A percentile compares a stretch with the other conserved stretches of the same genome.
Conservation (phyloP, 2,113 vertebrate species). For the Zapus hudsonius region DNA sequence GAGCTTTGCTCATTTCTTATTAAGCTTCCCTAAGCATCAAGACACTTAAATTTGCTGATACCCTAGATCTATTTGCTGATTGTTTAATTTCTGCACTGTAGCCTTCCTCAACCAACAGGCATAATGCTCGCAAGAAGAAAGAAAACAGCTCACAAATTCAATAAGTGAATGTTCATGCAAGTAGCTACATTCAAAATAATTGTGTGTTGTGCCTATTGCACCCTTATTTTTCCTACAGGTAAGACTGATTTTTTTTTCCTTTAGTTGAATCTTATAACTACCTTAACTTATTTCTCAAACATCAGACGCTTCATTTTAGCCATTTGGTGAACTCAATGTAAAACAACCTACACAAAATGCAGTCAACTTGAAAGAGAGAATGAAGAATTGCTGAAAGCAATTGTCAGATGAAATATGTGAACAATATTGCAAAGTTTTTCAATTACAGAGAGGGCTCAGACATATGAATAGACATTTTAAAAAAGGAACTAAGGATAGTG, state of each 20-base stretch:
- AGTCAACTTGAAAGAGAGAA: constrained; percentile 45
- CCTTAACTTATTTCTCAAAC: constrained; percentile 4
- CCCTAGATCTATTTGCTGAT: neutral
- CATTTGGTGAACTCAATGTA: constrained; percentile 1
- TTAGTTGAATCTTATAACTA: neutral
- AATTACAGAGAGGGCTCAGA: neutral
- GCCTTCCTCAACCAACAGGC: neutral
- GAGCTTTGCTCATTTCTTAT: neutral
- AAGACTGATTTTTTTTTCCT: constrained; percentile 18
- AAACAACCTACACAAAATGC: constrained; percentile 30
- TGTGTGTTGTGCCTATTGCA: constrained; percentile 1
- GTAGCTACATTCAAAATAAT: constrained; percentile 24
- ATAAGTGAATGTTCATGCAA: neutral
- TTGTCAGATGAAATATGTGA: constrained; percentile 17
- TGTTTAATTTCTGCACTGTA: constrained; percentile 45
- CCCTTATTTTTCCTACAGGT: constrained; percentile 5
- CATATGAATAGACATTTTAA: neutral
- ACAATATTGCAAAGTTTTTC: constrained; percentile 1
- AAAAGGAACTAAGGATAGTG: neutral
- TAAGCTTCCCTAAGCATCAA: constrained; percentile 36
- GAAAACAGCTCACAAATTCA: constrained; percentile 12
- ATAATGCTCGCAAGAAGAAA: constrained; percentile 1
- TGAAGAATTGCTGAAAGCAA: constrained; percentile 29
- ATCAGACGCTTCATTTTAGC: constrained; percentile 27
- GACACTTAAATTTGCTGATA: constrained; percentile 43